Evolutionary conservation across 2,113 vertebrate species (phyloP).

Genomic region (Gavia stellata): DNA sequence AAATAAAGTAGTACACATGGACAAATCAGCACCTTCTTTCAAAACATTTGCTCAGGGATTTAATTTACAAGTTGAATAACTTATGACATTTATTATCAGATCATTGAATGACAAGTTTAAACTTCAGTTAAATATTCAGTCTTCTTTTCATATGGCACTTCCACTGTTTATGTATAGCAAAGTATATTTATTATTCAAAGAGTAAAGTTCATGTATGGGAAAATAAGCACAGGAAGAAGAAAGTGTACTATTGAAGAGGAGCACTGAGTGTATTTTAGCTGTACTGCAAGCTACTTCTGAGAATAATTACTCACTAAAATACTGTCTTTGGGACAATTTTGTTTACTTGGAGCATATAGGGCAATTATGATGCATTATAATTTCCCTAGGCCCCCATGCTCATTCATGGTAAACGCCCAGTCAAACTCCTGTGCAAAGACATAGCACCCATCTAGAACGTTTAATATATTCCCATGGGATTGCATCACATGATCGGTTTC

Average conservation of each 20-base stretch:
- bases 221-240: background rate
- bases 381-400: background rate
- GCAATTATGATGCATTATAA: background rate
- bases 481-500: too few species aligned
- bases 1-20: background rate
- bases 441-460: background rate
- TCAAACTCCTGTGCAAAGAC: background rate
- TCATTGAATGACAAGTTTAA: conserved; percentile 20
- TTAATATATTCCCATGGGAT: background rate
- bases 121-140: conserved; percentile 7
- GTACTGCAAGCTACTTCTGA: background rate
- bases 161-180: background rate
- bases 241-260: background rate
- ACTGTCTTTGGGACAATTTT: background rate
- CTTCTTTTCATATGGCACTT: background rate
- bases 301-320: background rate
- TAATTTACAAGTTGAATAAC: background rate
- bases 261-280: background rate
- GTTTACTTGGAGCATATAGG: background rate
- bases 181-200: background rate
- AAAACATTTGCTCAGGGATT: conserved; percentile 28
- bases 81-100: conserved; percentile 14
- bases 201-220: background rate
- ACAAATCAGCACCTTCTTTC: background rate
- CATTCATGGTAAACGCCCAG: background rate